phyloP scores from a whole-genome alignment of 2,797 vertebrate genomes.

The Myotis findleyi region DNA sequence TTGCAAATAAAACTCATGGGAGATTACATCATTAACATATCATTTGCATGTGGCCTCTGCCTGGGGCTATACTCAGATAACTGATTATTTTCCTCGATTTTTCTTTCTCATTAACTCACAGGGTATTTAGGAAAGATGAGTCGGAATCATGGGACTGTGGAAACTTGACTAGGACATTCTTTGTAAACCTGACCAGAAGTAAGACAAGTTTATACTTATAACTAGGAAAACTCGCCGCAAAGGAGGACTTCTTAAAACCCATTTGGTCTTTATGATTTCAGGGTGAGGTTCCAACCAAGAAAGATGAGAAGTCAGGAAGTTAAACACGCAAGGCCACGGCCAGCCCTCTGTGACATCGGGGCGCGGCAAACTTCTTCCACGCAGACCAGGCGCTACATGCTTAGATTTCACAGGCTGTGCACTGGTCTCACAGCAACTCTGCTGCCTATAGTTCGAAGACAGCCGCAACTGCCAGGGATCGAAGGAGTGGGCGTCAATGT shows the following conservation, averaged over 20 bases:
- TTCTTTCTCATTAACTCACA: background rate
- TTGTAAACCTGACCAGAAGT: background rate
- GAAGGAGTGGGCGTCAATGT: fast-evolving
- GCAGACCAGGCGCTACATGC: background rate
- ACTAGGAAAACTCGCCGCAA: background rate
- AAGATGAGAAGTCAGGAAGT: background rate
- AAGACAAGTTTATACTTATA: background rate
- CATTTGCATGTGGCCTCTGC: background rate
- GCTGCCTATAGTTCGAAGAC: fast-evolving
- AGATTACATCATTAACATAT: background rate
- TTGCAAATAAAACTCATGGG: background rate
- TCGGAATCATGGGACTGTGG: fast-evolving
- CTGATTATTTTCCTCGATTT: background rate
- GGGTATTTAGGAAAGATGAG: background rate
- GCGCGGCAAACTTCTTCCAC: fast-evolving
- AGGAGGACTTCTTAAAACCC: background rate
- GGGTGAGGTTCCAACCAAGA: background rate
- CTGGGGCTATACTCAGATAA: fast-evolving
- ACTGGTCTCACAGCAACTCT: fast-evolving
- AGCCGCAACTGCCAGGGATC: fast-evolving
- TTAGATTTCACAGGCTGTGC: background rate
- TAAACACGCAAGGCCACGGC: fast-evolving
- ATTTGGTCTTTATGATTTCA: background rate
- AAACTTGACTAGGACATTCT: background rate
- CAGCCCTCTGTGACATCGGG: too few relatives aligned